Percentiles rank a stretch among this genome's conserved stretches.
Evolutionary conservation across 2,888 invertebrate species (phyloP).

Genomic region (Dione vanillae): DNA sequence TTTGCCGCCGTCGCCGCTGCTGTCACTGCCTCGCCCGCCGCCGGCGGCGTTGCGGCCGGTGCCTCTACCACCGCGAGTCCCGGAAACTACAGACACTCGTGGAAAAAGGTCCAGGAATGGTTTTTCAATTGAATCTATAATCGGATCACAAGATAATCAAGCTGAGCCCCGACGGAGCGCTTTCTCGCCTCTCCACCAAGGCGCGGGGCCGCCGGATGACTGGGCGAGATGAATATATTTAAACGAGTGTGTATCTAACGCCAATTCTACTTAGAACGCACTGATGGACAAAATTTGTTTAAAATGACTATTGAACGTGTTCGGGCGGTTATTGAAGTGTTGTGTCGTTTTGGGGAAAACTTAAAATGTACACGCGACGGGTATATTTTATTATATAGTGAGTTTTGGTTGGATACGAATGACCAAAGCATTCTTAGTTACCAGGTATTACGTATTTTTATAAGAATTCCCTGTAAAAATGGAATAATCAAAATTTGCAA

Average conservation of each 20-base stretch:
- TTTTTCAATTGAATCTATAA: slow-evolving; percentile 86
- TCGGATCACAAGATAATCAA: slow-evolving; percentile 75
- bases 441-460: slow-evolving; percentile 43
- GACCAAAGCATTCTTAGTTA: slow-evolving; percentile 44
- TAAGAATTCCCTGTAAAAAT: slow-evolving; percentile 34
- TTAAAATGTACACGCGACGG: slow-evolving; percentile 44
- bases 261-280: slow-evolving; percentile 63
- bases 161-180: slow-evolving; percentile 81
- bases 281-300: slow-evolving; percentile 52
- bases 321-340: slow-evolving; percentile 22
- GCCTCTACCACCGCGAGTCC: slow-evolving; percentile 78
- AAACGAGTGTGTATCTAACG: slow-evolving; percentile 50
- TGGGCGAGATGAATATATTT: slow-evolving; percentile 86
- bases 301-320: slow-evolving; percentile 23
- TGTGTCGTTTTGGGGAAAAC: slow-evolving; percentile 31
- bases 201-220: slow-evolving; percentile 79
- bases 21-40: slow-evolving; percentile 84
- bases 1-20: slow-evolving; percentile 80
- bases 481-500: slow-evolving; percentile 31
- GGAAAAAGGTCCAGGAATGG: slow-evolving; percentile 84
- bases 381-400: slow-evolving; percentile 27
- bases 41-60: slow-evolving; percentile 86
- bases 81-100: slow-evolving; percentile 75
- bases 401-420: slow-evolving; percentile 33
- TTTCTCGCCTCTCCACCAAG: slow-evolving; percentile 87